Evolutionary conservation across 2,888 invertebrate species (phyloP), one percentile per base, ranked within the genome.

Genomic region (Halictus quadricinctus): DNA sequence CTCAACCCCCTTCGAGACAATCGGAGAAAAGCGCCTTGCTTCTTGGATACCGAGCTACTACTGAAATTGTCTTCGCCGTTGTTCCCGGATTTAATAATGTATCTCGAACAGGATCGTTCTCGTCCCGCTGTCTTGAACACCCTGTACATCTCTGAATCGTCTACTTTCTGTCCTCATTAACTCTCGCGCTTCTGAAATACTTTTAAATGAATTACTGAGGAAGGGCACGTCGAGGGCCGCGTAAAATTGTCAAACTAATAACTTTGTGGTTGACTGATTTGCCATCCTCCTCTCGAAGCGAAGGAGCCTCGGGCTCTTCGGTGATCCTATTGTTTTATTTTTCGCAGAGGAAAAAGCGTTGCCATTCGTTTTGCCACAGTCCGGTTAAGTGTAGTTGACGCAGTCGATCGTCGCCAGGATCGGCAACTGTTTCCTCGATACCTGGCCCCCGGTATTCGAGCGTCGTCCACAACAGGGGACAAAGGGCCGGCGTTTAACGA

Each of bases 401-500:
- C 50, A 50, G 50, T 21, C 50, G 50, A 54, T 54, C 21, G 54
- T n/a, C 54, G n/a, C 54, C 54, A n/a, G n/a, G 54, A 54, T 54
- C 48, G 76, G 46, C 70, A 64, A 73, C 72, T 72, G 72, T 72
- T 81, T 72, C 72, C 72, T 70, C 29, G 64, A 36, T 60, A 74
- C 70, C 29, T 36, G 18, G 50, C 10, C 13, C 13, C 18, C 18
- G 50, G 46, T 60, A 60, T 50, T 41, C 69, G 58, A 10, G 29
- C 72, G 29, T 60, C 72, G 77, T 41, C 69, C 41, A 58, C 83
- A 83, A 83, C 78, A 76, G 50, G 1, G 74, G 78, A 82, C 83
- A 83, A 81, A 66, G 72, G 50, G 50, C 50, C 60, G 83, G 25
- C 74, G 79, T 79, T 69, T 84, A 78, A 86, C 86, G 89, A 74